Percentiles rank a stretch among this genome's conserved stretches.
Evolutionary conservation across 1,140 invertebrate species (phyloP).

Genomic region (Bombyx mandarina): DNA sequence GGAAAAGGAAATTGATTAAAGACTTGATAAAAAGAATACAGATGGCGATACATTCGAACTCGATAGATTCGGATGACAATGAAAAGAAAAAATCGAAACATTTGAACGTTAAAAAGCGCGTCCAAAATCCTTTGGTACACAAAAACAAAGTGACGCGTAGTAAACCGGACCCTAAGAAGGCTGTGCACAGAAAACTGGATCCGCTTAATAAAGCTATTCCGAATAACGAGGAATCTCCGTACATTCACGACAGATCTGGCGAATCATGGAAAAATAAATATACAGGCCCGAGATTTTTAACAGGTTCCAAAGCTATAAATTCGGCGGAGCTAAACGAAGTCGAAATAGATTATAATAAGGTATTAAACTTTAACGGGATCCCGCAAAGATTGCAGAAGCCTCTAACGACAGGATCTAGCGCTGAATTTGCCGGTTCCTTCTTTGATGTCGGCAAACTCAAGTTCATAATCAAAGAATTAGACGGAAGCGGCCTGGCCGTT

Average conservation of each 20-base stretch:
- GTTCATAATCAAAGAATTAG: conserved; percentile 48
- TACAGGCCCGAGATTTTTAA: conserved; percentile 28
- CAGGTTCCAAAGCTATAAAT: conserved; percentile 36
- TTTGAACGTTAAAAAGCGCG: conserved; percentile 38
- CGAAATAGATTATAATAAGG: conserved; percentile 34
- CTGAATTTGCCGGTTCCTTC: conserved; percentile 16
- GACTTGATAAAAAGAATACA: conserved; percentile 51
- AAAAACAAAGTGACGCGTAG: conserved; percentile 16
- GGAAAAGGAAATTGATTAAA: conserved; percentile 47
- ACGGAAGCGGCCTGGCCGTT: conserved; percentile 48
- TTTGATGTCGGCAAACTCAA: conserved; percentile 32
- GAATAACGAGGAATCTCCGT: conserved; percentile 8
- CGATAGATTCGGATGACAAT: conserved; percentile 5
- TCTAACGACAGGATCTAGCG: conserved; percentile 25
- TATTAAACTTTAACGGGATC: conserved; percentile 30
- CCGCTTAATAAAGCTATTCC: conserved; percentile 36
- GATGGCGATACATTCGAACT: conserved; percentile 42
- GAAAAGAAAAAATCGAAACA: conserved; percentile 17
- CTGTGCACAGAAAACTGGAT: conserved; percentile 31
- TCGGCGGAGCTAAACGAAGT: conserved; percentile 42
- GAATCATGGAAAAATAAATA: conserved; percentile 29
- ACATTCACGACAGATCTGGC: conserved; percentile 22
- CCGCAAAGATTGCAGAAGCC: conserved; percentile 47
- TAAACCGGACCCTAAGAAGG: conserved; percentile 12
- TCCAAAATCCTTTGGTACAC: conserved; percentile 39